Evolutionary conservation across 2,888 invertebrate species (phyloP).

Genomic region (Steinernema carpocapsae): DNA sequence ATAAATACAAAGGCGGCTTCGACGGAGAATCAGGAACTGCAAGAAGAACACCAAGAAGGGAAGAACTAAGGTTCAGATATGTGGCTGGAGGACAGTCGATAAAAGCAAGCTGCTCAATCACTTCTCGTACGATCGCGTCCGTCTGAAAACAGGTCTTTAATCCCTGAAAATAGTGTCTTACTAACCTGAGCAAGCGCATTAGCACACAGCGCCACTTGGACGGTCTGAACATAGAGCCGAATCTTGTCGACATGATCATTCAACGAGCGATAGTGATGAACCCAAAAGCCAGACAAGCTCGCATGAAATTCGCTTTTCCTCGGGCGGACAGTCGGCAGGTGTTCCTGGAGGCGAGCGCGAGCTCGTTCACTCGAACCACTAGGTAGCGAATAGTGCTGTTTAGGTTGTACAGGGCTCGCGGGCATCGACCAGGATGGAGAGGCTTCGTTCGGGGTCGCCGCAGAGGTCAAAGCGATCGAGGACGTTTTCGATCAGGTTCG

Average conservation of each 20-base stretch:
- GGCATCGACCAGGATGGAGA: conserved; percentile 91
- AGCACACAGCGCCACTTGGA: conserved; percentile 70
- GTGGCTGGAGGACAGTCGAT: conserved; percentile 27
- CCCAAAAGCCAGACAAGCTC: conserved; percentile 92
- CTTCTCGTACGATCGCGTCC: conserved; percentile 18
- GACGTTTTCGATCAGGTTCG: conserved; percentile 42
- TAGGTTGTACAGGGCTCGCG: conserved; percentile 86
- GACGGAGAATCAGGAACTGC: conserved; percentile 14
- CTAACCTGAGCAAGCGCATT: conserved; percentile 70
- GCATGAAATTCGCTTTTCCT: conserved; percentile 79
- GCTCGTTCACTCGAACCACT: not conserved
- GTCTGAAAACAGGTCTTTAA: not conserved
- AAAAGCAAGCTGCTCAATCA: not conserved
- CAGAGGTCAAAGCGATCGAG: conserved; percentile 77
- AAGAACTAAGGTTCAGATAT: not conserved
- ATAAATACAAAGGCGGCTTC: conserved; percentile 75
- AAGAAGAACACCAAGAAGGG: conserved; percentile 16
- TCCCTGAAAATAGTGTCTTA: not conserved
- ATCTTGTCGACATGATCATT: conserved; percentile 80
- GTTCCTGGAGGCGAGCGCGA: not conserved
- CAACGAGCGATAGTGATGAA: conserved; percentile 94
- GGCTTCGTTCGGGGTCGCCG: conserved; percentile 84
- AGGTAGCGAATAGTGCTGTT: conserved; percentile 72
- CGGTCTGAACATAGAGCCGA: conserved; percentile 82
- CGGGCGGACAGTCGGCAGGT: conserved; percentile 41